Evolutionary conservation across 1,140 invertebrate species (phyloP), one percentile per base, ranked within the genome.

Genomic region (Neodiprion fabricii): DNA sequence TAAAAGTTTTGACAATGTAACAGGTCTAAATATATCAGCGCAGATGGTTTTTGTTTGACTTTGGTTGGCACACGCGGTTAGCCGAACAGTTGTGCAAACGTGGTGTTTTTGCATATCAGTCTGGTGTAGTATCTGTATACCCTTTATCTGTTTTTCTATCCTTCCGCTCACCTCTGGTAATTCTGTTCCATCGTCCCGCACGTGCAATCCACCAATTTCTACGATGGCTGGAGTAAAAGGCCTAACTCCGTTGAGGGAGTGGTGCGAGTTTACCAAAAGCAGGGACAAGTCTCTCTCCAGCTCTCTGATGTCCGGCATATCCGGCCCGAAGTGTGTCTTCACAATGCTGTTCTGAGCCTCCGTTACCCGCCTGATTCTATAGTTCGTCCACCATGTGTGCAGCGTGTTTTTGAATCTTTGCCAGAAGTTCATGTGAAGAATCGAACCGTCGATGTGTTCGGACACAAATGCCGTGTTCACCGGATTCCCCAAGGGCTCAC

Each of bases 221-320:
- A 90, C 78, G 0, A 88, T 73, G 67, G 80, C 83, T 7, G 88
- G 86, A 17, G 83, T 70, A 8, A 83, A 70, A 9, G 87, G 86
- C 71, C 84, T 77, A 1, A 88, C 79, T 68, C 84, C 83, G 70
- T 76, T 85, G 0, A 89, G 70, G 65, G 82, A 85, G 47, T 82
- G 83, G 80, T 88, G 86, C 12, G 82, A 84, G 78, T 90, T 90
- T 2, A 85, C 77, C 48, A 90, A 77, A 28, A 84, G 79, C 28
- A 90, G 70, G 14, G 85, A 84, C 12, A 84, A 74, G 48, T 78
- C 81, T 72, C 67, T 82, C 71, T 86, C 90, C 49, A 94, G 82
- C 73, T 91, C 90, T 71, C 88, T 85, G 48, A 94, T 80, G 2
- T 90, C 87, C 1, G 92, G 92, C 28, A 92, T 80, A 74, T 91